phyloP scores from a whole-genome alignment of 2,888 invertebrate species.

The Spodoptera exigua region DNA sequence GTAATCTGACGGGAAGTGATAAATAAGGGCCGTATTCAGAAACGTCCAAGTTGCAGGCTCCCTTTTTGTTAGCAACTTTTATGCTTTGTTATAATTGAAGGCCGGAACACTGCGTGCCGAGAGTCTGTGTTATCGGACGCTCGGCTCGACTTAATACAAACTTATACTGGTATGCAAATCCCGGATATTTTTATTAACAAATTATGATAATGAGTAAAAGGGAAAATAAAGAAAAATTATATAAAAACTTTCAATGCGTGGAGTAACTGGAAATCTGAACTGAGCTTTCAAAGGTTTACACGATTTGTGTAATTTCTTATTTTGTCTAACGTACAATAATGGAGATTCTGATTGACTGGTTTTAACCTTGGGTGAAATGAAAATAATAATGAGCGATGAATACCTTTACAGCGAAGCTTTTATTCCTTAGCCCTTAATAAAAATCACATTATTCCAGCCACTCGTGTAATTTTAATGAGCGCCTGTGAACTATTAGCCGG shows the following conservation, averaged over 20 bases:
- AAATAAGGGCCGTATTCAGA: slow-evolving; percentile 67
- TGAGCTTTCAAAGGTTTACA: too few species aligned
- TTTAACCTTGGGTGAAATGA: too few species aligned
- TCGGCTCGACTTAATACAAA: slow-evolving; percentile 26
- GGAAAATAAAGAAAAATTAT: too few species aligned
- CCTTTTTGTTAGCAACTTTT: slow-evolving; percentile 73
- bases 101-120: slow-evolving; percentile 53
- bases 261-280: too few species aligned
- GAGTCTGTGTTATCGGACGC: slow-evolving; percentile 30
- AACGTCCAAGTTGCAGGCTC: slow-evolving; percentile 67
- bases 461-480: slow-evolving; percentile 61
- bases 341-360: too few species aligned
- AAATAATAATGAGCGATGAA: not conserved
- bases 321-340: too few species aligned
- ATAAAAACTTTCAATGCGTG: slow-evolving; percentile 9
- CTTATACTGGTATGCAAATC: slow-evolving; percentile 18
- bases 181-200: too few species aligned
- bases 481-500: slow-evolving; percentile 62
- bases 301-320: too few species aligned
- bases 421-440: slow-evolving; percentile 22
- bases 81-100: slow-evolving; percentile 72
- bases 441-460: slow-evolving; percentile 48
- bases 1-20: slow-evolving; percentile 74
- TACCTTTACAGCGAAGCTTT: not conserved
- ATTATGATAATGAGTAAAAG: too few species aligned